Percentiles rank a stretch among this genome's conserved stretches.
These are phyloP conservation scores for Ardeotis arabs DNA, from an alignment of 2,113 vertebrate genomes.

Conservation along the genomic window DNA sequence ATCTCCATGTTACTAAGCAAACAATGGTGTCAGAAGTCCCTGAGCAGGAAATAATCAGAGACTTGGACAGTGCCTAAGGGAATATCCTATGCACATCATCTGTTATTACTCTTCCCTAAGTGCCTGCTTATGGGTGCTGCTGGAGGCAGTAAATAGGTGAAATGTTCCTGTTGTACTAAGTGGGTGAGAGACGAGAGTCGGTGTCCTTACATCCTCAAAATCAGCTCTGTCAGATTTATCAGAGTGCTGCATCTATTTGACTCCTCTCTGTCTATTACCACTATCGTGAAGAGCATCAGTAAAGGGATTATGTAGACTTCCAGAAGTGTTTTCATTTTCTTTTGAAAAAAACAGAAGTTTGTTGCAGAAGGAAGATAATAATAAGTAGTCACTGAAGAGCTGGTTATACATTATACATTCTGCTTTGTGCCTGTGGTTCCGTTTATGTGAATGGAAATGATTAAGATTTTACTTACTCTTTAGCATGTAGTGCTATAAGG, in stretches of 20 bases:
- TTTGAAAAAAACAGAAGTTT: not conserved
- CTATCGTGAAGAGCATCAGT: not conserved
- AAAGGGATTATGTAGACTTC: not conserved
- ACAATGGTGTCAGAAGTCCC: not conserved
- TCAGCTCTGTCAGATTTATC: not conserved
- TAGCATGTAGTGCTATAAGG: not conserved
- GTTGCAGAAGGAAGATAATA: not conserved
- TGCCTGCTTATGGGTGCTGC: not conserved
- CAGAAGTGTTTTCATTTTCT: not conserved
- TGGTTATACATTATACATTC: not conserved
- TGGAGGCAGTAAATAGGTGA: not conserved
- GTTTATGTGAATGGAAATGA: not conserved
- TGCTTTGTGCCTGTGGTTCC: not conserved
- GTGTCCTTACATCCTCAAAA: not conserved
- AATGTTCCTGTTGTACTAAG: not conserved
- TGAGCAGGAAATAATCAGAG: not conserved
- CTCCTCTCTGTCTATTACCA: not conserved
- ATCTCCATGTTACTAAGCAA: not conserved
- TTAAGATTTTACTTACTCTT: slow-evolving; percentile 1
- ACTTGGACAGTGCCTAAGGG: not conserved
- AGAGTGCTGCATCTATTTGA: not conserved
- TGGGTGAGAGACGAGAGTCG: not conserved
- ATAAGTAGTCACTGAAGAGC: not conserved
- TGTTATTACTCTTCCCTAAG: not conserved
- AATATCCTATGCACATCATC: not conserved